A percentile compares a stretch with the other conserved stretches of the same genome.
These are phyloP conservation scores for Malurus leucopterus DNA, from an alignment of 2,797 vertebrate species.

Conservation along the genomic window DNA sequence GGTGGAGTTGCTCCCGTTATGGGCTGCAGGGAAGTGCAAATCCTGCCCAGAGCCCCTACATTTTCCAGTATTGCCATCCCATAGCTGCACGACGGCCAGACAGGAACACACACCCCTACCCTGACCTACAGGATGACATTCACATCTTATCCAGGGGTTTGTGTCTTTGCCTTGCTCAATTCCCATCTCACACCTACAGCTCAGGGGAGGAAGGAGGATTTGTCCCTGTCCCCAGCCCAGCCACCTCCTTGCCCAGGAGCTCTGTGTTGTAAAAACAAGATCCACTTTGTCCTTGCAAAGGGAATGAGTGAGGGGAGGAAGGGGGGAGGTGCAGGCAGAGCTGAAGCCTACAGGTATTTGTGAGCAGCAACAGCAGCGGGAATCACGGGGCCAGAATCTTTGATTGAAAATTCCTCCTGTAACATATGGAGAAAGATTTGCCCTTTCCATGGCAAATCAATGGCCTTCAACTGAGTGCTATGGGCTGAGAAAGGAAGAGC, in stretches of 20 bases:
- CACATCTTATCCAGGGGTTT: background rate
- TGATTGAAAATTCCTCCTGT: conserved; percentile 24
- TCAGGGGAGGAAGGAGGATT: background rate
- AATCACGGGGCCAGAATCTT: background rate
- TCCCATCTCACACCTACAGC: background rate
- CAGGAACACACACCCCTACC: fast-evolving
- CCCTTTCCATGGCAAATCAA: conserved; percentile 56
- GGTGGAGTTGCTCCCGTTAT: background rate
- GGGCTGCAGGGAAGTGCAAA: background rate
- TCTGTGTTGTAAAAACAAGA: background rate
- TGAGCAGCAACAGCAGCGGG: background rate
- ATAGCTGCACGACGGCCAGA: background rate
- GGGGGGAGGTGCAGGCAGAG: background rate
- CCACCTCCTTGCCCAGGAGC: background rate
- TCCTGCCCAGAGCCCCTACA: background rate
- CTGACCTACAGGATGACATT: background rate
- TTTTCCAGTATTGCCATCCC: background rate
- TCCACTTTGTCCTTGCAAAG: background rate
- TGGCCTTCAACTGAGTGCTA: conserved; percentile 38
- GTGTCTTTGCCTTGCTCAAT: background rate
- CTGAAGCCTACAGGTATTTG: background rate
- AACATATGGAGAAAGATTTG: conserved; percentile 39
- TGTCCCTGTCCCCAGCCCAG: background rate
- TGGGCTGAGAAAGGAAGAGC: conserved; percentile 47
- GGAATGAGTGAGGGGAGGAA: background rate